phyloP scores from a whole-genome alignment of 2,797 vertebrate genomes.

The Cyclopterus lumpus region DNA sequence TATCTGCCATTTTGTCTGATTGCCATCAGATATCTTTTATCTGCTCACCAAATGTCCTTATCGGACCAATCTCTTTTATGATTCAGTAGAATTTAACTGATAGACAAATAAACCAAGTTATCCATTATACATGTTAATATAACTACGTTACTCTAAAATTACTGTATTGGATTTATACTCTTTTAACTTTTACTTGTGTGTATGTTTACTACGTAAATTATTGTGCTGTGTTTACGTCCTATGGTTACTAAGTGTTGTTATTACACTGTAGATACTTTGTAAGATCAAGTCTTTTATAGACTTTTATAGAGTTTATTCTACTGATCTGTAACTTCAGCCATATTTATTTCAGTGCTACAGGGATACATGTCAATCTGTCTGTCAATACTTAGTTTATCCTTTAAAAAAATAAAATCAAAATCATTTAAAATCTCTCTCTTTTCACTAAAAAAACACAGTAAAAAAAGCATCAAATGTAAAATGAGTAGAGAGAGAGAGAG shows the following conservation, averaged over 20 bases:
- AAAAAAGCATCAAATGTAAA: constrained; percentile 22
- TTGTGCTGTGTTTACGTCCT: neutral
- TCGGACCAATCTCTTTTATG: neutral
- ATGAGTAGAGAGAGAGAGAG: neutral
- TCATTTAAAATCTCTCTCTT: neutral
- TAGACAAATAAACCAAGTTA: neutral
- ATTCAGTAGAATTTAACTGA: neutral
- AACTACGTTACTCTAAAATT: no score
- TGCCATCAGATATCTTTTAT: neutral
- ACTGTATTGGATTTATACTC: no score
- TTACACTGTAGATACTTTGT: neutral
- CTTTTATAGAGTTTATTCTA: neutral
- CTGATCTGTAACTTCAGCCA: neutral
- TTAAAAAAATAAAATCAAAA: no score
- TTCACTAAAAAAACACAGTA: constrained; percentile 14
- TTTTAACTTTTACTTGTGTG: neutral
- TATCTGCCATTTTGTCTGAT: no score
- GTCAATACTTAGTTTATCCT: no score
- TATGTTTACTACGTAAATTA: no score
- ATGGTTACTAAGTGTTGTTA: neutral
- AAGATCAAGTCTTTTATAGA: neutral
- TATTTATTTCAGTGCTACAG: neutral
- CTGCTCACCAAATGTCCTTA: neutral
- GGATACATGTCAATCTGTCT: neutral
- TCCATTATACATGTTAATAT: neutral